Conservation (phyloP, 2,888 invertebrate species). For the Didymodactylos carnosus region DNA sequence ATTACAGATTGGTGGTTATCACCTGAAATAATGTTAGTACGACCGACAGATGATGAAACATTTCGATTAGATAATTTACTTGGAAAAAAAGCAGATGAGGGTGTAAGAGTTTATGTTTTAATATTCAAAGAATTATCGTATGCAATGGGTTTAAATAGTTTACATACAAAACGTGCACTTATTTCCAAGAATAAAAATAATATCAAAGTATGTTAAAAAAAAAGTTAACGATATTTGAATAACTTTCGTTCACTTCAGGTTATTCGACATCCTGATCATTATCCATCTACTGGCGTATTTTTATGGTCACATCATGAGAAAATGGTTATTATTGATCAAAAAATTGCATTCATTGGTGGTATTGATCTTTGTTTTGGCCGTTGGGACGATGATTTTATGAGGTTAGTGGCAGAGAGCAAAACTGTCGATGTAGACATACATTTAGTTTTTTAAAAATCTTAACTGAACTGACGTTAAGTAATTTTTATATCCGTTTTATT, state of each 20-base stretch:
- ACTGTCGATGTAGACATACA: background rate
- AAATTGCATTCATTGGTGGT: conserved; percentile 76
- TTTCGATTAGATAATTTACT: conserved; percentile 11
- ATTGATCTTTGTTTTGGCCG: conserved; percentile 87
- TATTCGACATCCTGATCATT: conserved; percentile 57
- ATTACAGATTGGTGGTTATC: conserved; percentile 96
- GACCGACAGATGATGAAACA: conserved; percentile 51
- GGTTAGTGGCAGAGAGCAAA: background rate
- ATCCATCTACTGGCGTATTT: conserved; percentile 41
- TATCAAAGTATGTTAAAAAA: conserved; percentile 33
- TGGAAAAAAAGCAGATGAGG: conserved; percentile 38
- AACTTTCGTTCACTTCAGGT: no score
- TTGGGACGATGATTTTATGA: conserved; percentile 56
- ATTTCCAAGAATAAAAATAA: conserved; percentile 4
- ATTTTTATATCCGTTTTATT: no score
- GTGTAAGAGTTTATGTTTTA: conserved; percentile 70
- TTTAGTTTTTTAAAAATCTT: no score
- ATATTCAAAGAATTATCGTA: conserved; percentile 91
- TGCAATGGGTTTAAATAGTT: conserved; percentile 82
- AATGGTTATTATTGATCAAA: conserved; percentile 78
- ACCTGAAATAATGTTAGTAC: conserved; percentile 77
- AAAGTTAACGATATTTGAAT: background rate
- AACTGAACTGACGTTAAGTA: no score
- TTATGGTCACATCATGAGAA: conserved; percentile 99
- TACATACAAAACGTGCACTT: conserved; percentile 40